A percentile compares a stretch with the other conserved stretches of the same genome.
Evolutionary conservation across 2,888 invertebrate genomes (phyloP).

Genomic region (Drosophila eohydei): DNA sequence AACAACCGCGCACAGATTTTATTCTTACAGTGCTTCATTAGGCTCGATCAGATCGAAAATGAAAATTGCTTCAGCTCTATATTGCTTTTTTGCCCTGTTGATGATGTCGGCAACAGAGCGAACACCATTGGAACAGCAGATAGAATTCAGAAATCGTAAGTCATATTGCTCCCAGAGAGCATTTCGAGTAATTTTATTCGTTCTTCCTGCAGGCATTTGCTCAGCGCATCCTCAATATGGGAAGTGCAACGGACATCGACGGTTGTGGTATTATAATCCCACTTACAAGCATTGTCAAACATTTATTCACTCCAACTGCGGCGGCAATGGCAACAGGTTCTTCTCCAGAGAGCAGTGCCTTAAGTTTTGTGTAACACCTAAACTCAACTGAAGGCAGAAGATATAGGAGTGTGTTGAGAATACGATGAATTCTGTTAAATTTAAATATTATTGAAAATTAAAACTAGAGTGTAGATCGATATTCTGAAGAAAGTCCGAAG

Average conservation of each 20-base stretch:
- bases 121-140: background rate
- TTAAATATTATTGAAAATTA: too few species aligned
- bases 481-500: too few species aligned
- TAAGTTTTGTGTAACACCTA: conserved; percentile 1
- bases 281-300: conserved; percentile 3
- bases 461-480: too few species aligned
- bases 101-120: background rate
- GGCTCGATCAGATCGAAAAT: background rate
- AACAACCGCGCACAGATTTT: background rate
- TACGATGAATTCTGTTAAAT: too few species aligned
- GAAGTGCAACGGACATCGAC: conserved; percentile 26
- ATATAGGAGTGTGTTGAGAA: too few species aligned
- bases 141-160: background rate
- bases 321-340: conserved; percentile 52
- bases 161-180: background rate
- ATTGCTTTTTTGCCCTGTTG: background rate
- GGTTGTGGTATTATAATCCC: conserved; percentile 28
- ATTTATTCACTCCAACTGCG: conserved; percentile 41
- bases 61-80: background rate
- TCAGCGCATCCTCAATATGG: conserved; percentile 17
- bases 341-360: conserved; percentile 18
- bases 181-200: background rate
- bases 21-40: background rate
- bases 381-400: too few species aligned
- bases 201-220: conserved; percentile 33